A percentile compares a stretch with the other conserved stretches of the same genome.
These are phyloP conservation scores for Latheticus oryzae DNA, from an alignment of 2,888 invertebrate genomes.

Conservation along the genomic window DNA sequence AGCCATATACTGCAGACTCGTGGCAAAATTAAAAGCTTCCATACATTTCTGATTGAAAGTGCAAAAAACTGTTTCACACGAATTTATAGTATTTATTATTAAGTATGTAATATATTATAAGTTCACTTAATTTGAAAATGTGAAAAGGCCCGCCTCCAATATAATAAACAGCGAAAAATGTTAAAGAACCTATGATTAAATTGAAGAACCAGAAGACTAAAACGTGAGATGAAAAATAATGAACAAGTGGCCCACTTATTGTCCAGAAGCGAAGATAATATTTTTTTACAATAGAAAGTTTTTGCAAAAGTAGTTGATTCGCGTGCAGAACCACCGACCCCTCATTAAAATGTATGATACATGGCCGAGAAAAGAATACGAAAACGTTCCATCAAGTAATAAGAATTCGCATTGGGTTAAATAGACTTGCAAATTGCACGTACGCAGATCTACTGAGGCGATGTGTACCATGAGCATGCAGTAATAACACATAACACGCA, in stretches of 20 bases:
- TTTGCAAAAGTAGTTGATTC: slow-evolving; percentile 11
- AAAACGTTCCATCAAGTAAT: slow-evolving; percentile 10
- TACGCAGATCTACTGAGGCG: slow-evolving; percentile 8
- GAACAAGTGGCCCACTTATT: slow-evolving; percentile 24
- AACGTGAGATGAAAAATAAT: slow-evolving; percentile 18
- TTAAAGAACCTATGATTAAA: slow-evolving; percentile 26
- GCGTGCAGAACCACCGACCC: slow-evolving; percentile 24
- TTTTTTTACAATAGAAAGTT: slow-evolving; percentile 24
- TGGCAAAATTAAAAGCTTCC: too few relatives aligned
- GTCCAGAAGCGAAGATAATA: too few relatives aligned
- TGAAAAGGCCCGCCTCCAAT: slow-evolving; percentile 24
- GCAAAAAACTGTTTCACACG: too few relatives aligned
- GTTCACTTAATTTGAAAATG: too few relatives aligned
- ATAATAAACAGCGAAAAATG: slow-evolving; percentile 9
- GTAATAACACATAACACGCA: slow-evolving; percentile 50
- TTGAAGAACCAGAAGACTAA: slow-evolving; percentile 10
- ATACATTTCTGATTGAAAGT: too few relatives aligned
- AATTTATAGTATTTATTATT: too few relatives aligned
- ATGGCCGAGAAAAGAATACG: slow-evolving; percentile 12
- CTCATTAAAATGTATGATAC: slow-evolving; percentile 30
- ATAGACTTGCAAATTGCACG: slow-evolving; percentile 5
- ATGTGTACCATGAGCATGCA: slow-evolving; percentile 8
- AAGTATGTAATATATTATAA: too few relatives aligned
- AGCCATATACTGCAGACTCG: too few relatives aligned
- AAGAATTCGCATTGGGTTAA: slow-evolving; percentile 3